phyloP scores from a whole-genome alignment of 64 coral and sea anemone species.

The Montipora cactus region DNA sequence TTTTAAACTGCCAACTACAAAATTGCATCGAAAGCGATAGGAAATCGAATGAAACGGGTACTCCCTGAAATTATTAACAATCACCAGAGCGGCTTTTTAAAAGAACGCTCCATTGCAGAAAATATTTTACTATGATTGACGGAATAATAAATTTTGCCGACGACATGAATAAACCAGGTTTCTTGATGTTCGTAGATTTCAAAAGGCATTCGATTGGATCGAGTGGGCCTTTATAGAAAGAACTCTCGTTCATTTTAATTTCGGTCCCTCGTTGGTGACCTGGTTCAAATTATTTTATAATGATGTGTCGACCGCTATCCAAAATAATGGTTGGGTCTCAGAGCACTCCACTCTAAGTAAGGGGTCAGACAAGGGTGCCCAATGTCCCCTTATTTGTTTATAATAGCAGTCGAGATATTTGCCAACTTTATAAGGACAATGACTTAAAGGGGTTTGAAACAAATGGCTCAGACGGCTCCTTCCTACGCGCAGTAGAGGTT shows the following conservation, averaged over 20 bases:
- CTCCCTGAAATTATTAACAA: too few species aligned
- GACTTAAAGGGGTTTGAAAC: not conserved
- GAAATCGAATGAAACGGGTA: too few species aligned
- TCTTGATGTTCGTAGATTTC: not conserved
- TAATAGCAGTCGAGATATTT: not conserved
- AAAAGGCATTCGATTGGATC: not conserved
- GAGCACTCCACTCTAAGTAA: too few species aligned
- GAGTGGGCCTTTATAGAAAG: not conserved
- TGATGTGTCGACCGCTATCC: not conserved
- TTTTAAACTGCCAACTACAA: too few species aligned
- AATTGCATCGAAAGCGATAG: too few species aligned
- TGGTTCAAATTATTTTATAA: not conserved
- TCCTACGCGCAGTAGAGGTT: too few species aligned
- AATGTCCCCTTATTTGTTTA: not conserved
- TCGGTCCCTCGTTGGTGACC: not conserved
- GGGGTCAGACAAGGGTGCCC: too few species aligned
- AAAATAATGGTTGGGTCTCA: not conserved
- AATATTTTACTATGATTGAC: not conserved
- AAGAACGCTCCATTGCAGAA: not conserved
- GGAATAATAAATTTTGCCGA: not conserved
- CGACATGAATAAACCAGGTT: not conserved
- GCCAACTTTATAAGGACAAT: not conserved
- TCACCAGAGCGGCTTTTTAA: not conserved
- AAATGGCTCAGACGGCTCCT: not conserved
- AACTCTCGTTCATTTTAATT: too few species aligned